These are phyloP conservation scores for Bufo bufo DNA, from an alignment of 2,113 vertebrate genomes.

Conservation along the genomic window DNA sequence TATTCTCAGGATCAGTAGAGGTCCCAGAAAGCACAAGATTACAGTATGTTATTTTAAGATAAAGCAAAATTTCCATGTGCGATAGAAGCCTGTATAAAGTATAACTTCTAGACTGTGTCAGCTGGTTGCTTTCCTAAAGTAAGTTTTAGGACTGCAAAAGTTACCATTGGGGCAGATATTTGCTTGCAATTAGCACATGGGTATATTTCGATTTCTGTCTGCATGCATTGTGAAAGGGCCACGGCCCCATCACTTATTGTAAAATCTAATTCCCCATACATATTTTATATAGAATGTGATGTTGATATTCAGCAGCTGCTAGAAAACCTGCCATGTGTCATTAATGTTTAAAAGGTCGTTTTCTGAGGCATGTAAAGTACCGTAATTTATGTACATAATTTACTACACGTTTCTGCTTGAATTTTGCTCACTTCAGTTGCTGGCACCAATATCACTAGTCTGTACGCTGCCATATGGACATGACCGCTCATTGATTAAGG, in stretches of 20 bases:
- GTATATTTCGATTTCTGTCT: background rate
- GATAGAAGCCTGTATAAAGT: too few relatives aligned
- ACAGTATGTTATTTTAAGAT: too few relatives aligned
- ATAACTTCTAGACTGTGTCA: too few relatives aligned
- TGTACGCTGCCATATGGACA: background rate
- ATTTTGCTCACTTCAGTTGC: background rate
- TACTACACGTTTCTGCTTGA: background rate
- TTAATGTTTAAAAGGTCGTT: slow-evolving; percentile 15
- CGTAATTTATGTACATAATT: slow-evolving; percentile 29
- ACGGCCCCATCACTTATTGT: background rate
- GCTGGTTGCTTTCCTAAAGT: too few relatives aligned
- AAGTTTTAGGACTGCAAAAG: too few relatives aligned
- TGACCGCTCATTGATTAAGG: background rate
- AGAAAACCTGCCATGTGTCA: background rate
- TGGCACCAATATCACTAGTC: background rate
- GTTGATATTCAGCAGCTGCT: background rate
- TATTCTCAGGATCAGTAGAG: too few relatives aligned
- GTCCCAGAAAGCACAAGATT: too few relatives aligned
- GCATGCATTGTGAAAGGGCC: background rate
- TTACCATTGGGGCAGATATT: too few relatives aligned
- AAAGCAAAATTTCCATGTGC: too few relatives aligned
- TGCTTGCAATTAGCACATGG: too few relatives aligned
- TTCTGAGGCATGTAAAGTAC: background rate
- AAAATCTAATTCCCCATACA: background rate
- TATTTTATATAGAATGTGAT: background rate